Percentiles rank a stretch among this genome's conserved stretches.
These are phyloP conservation scores for Lamproptera curius DNA, from an alignment of 2,888 invertebrate species.

Conservation along the genomic window DNA sequence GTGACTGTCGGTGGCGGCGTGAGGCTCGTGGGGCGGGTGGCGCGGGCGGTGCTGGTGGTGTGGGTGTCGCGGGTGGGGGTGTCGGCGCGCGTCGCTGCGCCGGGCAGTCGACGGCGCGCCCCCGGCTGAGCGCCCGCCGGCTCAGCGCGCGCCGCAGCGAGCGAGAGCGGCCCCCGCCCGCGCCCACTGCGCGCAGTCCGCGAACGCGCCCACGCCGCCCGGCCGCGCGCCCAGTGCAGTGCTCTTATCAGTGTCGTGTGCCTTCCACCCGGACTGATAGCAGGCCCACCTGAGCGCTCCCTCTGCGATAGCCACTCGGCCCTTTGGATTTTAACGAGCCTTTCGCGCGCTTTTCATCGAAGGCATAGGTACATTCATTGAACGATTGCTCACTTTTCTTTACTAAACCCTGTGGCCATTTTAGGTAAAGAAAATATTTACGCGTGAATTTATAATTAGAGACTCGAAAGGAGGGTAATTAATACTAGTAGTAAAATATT, in stretches of 20 bases:
- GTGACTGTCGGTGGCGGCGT: background rate
- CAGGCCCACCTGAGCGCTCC: no score
- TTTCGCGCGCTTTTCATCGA: conserved; percentile 8
- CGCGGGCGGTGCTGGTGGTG: background rate
- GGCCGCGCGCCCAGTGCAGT: conserved; percentile 9
- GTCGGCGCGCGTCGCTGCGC: conserved; percentile 5
- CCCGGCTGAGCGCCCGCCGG: conserved; percentile 22
- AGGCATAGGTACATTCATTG: conserved; percentile 10
- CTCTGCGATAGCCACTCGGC: background rate
- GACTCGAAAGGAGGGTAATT: no score
- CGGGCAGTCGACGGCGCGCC: conserved; percentile 13
- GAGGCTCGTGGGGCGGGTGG: background rate
- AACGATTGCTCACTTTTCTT: no score
- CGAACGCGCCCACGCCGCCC: background rate
- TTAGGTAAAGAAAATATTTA: background rate
- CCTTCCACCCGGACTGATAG: conserved; percentile 2
- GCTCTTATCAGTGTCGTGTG: conserved; percentile 7
- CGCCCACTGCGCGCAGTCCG: conserved; percentile 13
- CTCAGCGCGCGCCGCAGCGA: conserved; percentile 25
- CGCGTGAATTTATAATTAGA: no score
- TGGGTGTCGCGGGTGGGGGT: background rate
- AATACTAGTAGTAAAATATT: no score
- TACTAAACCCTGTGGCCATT: background rate
- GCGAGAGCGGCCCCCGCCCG: conserved; percentile 23
- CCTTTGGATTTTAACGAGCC: background rate